phyloP scores from a whole-genome alignment of 2,797 vertebrate genomes.

The Paguma larvata region DNA sequence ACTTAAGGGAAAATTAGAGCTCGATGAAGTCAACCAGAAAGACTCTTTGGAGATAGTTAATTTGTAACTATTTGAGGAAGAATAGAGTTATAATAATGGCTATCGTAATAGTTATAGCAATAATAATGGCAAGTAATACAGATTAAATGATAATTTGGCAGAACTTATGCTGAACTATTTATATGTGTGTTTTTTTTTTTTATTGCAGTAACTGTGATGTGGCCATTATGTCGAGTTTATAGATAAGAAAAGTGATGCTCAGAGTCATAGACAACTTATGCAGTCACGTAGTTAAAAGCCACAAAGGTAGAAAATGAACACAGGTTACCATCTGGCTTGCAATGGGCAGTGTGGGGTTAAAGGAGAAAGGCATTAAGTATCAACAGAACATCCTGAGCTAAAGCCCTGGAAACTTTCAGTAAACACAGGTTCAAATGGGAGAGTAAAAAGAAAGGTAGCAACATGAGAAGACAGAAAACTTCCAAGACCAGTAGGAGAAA shows the following conservation, averaged over 20 bases:
- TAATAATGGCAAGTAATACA: background rate
- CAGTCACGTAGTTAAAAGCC: background rate
- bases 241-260: background rate
- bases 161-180: background rate
- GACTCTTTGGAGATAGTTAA: background rate
- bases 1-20: background rate
- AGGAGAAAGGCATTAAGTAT: background rate
- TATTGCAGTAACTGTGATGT: background rate
- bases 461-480: background rate
- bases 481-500: background rate
- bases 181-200: background rate
- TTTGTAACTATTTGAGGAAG: slow-evolving; percentile 4
- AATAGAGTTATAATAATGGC: background rate
- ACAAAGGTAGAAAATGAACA: background rate
- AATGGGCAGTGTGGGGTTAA: background rate
- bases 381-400: background rate
- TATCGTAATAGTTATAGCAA: background rate
- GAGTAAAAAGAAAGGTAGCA: background rate
- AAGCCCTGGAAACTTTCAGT: background rate
- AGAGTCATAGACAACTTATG: background rate
- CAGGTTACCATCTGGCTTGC: background rate
- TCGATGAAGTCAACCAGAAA: background rate
- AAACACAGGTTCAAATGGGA: background rate
- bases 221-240: background rate
- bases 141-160: background rate